Evolutionary conservation across 92 coral and sea anemone species (phyloP).

Genomic region (Pocillopora meandrina): DNA sequence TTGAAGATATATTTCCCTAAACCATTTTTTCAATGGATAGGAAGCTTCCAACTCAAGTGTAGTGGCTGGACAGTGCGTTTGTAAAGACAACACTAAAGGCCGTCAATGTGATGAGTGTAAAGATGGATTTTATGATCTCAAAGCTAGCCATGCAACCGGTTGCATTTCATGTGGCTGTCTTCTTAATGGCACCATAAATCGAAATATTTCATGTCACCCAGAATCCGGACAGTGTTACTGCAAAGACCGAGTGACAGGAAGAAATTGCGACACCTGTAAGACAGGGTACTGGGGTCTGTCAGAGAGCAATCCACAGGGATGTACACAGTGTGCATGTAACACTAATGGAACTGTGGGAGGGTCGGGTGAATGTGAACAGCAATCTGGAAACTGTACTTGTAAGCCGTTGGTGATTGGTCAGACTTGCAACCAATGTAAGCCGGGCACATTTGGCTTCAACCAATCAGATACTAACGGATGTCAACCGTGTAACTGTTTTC

Average conservation of each 20-base stretch:
- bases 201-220: slow-evolving; percentile 87
- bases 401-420: slow-evolving; percentile 80
- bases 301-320: slow-evolving; percentile 73
- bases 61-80: slow-evolving; percentile 89
- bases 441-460: slow-evolving; percentile 81
- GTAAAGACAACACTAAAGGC: slow-evolving; percentile 78
- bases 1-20: not conserved
- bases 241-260: slow-evolving; percentile 79
- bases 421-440: slow-evolving; percentile 76
- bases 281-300: slow-evolving; percentile 79
- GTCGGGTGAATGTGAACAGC: slow-evolving; percentile 73
- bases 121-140: slow-evolving; percentile 88
- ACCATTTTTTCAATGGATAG: slow-evolving; percentile 26
- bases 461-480: slow-evolving; percentile 85
- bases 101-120: slow-evolving; percentile 85
- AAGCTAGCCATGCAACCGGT: slow-evolving; percentile 69
- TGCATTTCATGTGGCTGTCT: slow-evolving; percentile 84
- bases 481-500: slow-evolving; percentile 76
- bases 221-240: slow-evolving; percentile 88
- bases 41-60: slow-evolving; percentile 73
- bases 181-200: slow-evolving; percentile 72
- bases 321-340: slow-evolving; percentile 82
- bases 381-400: slow-evolving; percentile 89
- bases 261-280: slow-evolving; percentile 79
- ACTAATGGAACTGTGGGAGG: slow-evolving; percentile 81